phyloP scores from a whole-genome alignment of 1,140 invertebrate species.

The Cotesia glomerata region DNA sequence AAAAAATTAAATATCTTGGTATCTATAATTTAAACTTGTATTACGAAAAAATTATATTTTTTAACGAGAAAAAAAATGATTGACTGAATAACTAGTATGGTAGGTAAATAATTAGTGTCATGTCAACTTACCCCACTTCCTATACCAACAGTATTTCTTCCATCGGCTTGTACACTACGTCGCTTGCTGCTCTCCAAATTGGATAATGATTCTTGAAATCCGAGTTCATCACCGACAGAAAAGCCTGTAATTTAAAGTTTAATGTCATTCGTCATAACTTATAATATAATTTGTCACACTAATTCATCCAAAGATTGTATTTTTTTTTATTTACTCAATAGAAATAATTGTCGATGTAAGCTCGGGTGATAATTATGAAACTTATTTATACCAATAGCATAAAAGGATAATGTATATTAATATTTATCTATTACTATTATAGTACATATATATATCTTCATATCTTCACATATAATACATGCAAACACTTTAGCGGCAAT shows the following conservation, averaged over 20 bases:
- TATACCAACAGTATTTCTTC: slow-evolving; percentile 31
- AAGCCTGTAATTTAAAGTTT: slow-evolving; percentile 69
- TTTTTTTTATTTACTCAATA: no score
- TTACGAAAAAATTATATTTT: background rate
- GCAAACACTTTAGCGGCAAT: background rate
- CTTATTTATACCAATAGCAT: background rate
- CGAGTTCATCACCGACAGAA: slow-evolving; percentile 82
- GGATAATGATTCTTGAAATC: slow-evolving; percentile 78
- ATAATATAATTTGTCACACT: no score
- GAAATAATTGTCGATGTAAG: no score
- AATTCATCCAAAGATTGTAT: no score
- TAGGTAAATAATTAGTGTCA: background rate
- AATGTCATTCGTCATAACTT: no score
- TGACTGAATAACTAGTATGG: background rate
- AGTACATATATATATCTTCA: background rate
- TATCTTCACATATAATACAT: background rate
- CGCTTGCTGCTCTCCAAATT: slow-evolving; percentile 74
- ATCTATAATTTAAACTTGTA: background rate
- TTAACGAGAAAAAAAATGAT: background rate
- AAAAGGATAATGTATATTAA: background rate
- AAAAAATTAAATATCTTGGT: no score
- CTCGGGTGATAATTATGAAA: background rate
- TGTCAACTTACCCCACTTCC: slow-evolving; percentile 19
- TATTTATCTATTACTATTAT: slow-evolving; percentile 4
- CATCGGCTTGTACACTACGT: slow-evolving; percentile 66